Base-by-base conservation (phyloP, 2,113 vertebrate genomes). In the Semnornis frantzii region DNA sequence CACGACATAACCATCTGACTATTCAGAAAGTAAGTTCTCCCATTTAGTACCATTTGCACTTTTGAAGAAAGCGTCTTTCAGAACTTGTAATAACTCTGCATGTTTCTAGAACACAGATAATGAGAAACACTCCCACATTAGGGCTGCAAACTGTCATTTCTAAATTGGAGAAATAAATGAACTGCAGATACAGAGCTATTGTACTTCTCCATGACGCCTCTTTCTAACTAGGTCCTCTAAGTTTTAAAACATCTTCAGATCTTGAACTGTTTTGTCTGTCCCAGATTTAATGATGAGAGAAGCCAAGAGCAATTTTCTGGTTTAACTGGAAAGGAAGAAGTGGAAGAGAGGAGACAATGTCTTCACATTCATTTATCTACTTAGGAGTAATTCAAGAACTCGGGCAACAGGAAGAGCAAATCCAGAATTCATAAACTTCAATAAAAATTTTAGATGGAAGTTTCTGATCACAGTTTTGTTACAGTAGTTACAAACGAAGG, bases 71-170 rank as follows among this genome's bases (percentile, higher is more conserved):
- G 65, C 48, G 33, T 78, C 75, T 83, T 95, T 94, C 82, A 75
- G 62, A 87, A 80, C 54, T 31, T 55, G 54, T 5, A 93, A 13
- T 44, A 91, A 83, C 54, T 68, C 78, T 6, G 75, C 0, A 2
- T 57, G 69, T 62, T 94, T 83, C 89, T 87, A 55, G 44, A 81
- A 34, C 33, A 37, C 8, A 37, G 62, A 58, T 85, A 94, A 92
- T 55, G 76, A 91, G 80, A 94, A 94, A 81, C 87, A 91, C 6
- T 28, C 89, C 68, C 1, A 0, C 72, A 28, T 52, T 50, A 85
- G 62, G 79, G 94, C 87, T 95, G 82, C 19, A 75, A 95, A 85
- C 72, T 93, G 93, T 93, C 82, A 81, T 60, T 90, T 83, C 93
- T 83, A 68, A 96, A 94, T 54, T 82, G 69, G 65, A 89, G 74